Percentiles rank a stretch among this genome's conserved stretches.
phyloP scores from a whole-genome alignment of 2,888 invertebrate genomes.

The Machimus atricapillus region DNA sequence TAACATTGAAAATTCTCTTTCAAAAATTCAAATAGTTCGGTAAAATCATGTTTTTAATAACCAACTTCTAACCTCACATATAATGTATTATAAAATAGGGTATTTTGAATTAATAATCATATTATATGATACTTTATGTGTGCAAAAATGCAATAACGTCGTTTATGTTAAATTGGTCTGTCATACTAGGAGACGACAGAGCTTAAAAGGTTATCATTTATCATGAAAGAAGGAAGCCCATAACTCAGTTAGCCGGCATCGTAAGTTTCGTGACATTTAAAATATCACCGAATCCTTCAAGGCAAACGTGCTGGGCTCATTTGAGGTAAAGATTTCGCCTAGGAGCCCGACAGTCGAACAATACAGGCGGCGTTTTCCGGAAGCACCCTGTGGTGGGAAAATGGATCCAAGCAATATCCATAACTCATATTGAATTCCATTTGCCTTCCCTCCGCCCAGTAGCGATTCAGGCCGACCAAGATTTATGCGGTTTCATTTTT shows the following conservation, averaged over 20 bases:
- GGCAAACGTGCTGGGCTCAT: neutral
- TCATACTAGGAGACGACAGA: neutral
- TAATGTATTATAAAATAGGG: neutral
- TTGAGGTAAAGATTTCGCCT: neutral
- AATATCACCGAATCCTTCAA: neutral
- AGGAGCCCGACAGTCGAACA: neutral
- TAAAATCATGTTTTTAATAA: too few relatives aligned
- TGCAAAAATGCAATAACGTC: neutral
- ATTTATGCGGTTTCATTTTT: neutral
- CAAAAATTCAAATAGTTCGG: too few relatives aligned
- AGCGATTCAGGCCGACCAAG: neutral
- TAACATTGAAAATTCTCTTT: too few relatives aligned
- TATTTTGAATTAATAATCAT: neutral
- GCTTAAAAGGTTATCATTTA: neutral
- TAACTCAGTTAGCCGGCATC: neutral
- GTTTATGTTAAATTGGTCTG: neutral
- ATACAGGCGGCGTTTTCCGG: neutral
- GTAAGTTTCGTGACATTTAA: neutral
- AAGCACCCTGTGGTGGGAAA: neutral
- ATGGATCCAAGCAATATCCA: neutral
- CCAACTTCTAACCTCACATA: too few relatives aligned
- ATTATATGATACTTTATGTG: neutral
- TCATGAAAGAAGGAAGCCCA: neutral
- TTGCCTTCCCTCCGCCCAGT: neutral
- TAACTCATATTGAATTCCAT: neutral